These are phyloP conservation scores for Oasisia sp. DNA, from an alignment of 2,888 invertebrate species.

Conservation along the genomic window DNA sequence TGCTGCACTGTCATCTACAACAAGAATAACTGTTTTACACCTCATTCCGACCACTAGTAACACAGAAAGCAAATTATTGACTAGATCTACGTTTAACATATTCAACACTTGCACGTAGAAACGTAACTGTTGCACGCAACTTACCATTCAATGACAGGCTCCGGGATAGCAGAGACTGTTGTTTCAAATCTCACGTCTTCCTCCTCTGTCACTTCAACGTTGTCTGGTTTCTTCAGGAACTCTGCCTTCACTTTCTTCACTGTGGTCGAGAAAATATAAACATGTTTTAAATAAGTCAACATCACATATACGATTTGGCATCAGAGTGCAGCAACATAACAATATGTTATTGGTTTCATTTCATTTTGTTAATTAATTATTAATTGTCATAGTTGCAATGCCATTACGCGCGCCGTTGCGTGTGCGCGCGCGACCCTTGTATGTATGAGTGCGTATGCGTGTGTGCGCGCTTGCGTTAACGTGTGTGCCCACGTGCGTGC, in stretches of 20 bases:
- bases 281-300: not conserved
- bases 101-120: not conserved
- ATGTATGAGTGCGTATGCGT: not conserved
- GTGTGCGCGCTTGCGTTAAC: not conserved
- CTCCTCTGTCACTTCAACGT: constrained; percentile 57
- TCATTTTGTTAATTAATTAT: not conserved
- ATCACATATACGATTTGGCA: not conserved
- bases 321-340: not conserved
- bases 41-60: not conserved
- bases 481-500: not conserved
- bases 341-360: not conserved
- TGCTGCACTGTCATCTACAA: too few relatives aligned
- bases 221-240: constrained; percentile 60
- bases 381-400: not conserved
- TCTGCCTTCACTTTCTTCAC: constrained; percentile 63
- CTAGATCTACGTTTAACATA: not conserved
- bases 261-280: constrained; percentile 43
- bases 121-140: not conserved
- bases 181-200: constrained; percentile 72
- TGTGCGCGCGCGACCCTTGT: not conserved
- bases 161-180: constrained; percentile 88
- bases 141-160: constrained; percentile 86
- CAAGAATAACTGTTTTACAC: not conserved
- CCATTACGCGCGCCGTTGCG: too few relatives aligned
- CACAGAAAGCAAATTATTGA: not conserved